Conservation (phyloP, 2,888 invertebrate species). For the Monochamus alternatus region DNA sequence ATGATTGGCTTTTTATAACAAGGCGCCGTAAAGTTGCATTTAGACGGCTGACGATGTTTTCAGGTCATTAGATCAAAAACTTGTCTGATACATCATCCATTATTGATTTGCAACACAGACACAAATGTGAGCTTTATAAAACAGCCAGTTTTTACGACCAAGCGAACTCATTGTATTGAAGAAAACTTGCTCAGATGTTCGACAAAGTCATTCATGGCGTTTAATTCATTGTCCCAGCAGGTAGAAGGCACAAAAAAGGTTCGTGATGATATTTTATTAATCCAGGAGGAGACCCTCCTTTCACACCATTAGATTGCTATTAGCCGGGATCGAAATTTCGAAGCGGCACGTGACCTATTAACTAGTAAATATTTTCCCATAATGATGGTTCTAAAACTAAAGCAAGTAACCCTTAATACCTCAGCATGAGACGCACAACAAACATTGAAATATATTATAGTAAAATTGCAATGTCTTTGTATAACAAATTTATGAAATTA, state of each 20-base stretch:
- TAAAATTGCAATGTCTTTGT: too few relatives aligned
- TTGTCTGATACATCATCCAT: slow-evolving; percentile 6
- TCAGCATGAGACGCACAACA: neutral
- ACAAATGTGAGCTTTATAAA: neutral
- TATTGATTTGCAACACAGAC: slow-evolving; percentile 8
- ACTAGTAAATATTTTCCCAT: slow-evolving; percentile 44
- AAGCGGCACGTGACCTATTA: slow-evolving; percentile 43
- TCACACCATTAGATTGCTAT: slow-evolving; percentile 45
- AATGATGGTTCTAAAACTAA: neutral
- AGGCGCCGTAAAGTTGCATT: too few relatives aligned
- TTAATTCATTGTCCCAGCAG: slow-evolving; percentile 8
- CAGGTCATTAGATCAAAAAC: neutral
- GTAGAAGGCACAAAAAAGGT: slow-evolving; percentile 18
- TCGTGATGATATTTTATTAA: slow-evolving; percentile 44
- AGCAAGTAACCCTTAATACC: neutral
- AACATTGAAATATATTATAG: neutral
- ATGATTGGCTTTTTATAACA: too few relatives aligned
- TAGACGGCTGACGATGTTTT: too few relatives aligned
- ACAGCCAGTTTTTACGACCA: slow-evolving; percentile 5
- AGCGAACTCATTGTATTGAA: neutral
- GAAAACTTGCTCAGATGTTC: slow-evolving; percentile 18
- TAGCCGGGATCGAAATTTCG: slow-evolving; percentile 37
- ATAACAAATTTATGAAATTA: too few relatives aligned
- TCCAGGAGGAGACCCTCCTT: slow-evolving; percentile 31
- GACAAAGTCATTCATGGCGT: slow-evolving; percentile 15